Evolutionary conservation across 53 echinoderm and acorn worm genomes (phyloP), one percentile per base, ranked within the genome.

Genomic region (Echinometra lucunter): DNA sequence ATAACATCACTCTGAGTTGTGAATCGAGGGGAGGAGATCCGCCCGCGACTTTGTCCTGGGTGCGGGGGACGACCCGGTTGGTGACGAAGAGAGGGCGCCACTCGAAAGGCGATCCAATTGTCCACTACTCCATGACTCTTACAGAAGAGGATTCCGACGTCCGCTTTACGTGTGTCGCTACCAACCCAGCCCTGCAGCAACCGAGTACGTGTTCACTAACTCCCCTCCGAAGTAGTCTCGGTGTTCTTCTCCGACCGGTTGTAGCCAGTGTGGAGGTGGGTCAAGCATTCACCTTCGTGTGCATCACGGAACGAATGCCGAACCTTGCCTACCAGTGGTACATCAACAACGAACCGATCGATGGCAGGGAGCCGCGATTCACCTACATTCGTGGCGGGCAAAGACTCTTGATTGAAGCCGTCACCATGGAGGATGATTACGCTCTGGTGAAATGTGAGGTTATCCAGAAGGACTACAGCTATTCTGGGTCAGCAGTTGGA

Each of bases 11-110:
- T 0, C 91, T 98, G 89, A 58, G 70, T n/a, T 98, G 98, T 57
- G 97, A 97, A n/a, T 98, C 98, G 5, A 91, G 90, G 11, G 98
- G 98, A 2, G 98, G 98, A 1, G 95, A 96, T 66, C 98, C 98
- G 8, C 97, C 98, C 21, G 96, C 98, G 45, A 97, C 96, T 0
- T 94, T 98, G 25, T 95, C 97, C 40, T 96, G 97, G 95, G 95
- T 97, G 13, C 94, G 95, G n/a, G 97, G 96, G 18, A 96, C 94
- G 16, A 63, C 90, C 13, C 94, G 96, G 55, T 63, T 91, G 27
- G 45, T 83, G 66, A 94, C 85, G 40, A 57, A 83, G 94, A 60
- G 94, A 94, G 94, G 94, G 63, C 94, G 94, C 60, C 83, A 83
- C n/a, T 13, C n/a, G 3, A 75, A 80, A 58, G 91, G 91, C 0